phyloP scores from a whole-genome alignment of 2,888 invertebrate species.

The Silvanus unidentatus region DNA sequence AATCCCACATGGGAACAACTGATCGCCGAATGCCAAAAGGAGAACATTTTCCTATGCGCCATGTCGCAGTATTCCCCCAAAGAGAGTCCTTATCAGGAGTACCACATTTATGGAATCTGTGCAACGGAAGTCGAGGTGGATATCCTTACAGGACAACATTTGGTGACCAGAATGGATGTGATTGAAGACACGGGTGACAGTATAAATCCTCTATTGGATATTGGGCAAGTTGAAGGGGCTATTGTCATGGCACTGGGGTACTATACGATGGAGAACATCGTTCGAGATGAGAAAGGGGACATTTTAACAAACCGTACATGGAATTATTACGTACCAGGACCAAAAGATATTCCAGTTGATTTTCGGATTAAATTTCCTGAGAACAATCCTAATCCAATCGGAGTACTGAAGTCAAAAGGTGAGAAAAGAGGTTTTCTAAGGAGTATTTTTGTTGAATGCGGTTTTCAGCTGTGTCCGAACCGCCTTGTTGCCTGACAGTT shows the following conservation, averaged over 20 bases:
- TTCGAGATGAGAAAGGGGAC: constrained; percentile 58
- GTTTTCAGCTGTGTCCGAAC: constrained; percentile 56
- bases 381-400: constrained; percentile 58
- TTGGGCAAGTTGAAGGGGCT: constrained; percentile 74
- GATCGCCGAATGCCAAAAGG: constrained; percentile 37
- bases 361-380: constrained; percentile 64
- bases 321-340: constrained; percentile 73
- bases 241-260: constrained; percentile 59
- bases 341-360: constrained; percentile 72
- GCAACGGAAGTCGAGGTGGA: constrained; percentile 70
- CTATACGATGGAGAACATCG: constrained; percentile 63
- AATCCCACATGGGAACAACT: constrained; percentile 55
- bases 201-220: constrained; percentile 66
- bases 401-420: constrained; percentile 72
- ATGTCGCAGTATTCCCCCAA: constrained; percentile 40
- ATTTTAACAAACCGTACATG: constrained; percentile 72
- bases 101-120: constrained; percentile 59
- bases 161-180: constrained; percentile 62
- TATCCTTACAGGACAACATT: constrained; percentile 69
- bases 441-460: no score
- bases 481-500: constrained; percentile 48
- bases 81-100: constrained; percentile 53
- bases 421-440: no score
- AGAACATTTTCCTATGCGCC: constrained; percentile 57
- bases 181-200: constrained; percentile 71